A percentile compares a stretch with the other conserved stretches of the same genome.
Conservation (phyloP, 35 echinoderm and acorn worm genomes). For the Ophioderma brevispina region DNA sequence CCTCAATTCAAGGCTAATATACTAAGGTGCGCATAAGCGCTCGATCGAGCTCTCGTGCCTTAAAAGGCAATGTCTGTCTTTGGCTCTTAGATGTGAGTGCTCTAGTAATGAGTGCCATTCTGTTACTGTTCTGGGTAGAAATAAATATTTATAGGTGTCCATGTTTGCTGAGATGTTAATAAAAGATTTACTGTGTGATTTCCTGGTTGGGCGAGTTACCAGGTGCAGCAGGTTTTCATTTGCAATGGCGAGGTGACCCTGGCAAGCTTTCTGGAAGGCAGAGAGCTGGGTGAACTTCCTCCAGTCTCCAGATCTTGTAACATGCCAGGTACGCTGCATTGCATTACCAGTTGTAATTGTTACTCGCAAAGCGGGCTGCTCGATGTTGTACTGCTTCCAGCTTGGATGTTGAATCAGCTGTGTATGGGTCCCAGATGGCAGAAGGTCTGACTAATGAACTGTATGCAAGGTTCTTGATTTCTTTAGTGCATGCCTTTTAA, state of each 20-base stretch:
- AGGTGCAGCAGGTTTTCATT: neutral
- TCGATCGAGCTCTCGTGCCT: no score
- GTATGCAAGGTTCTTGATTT: constrained; percentile 14
- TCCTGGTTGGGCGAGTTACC: neutral
- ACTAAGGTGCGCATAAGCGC: no score
- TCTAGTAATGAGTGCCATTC: neutral
- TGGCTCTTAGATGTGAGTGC: no score
- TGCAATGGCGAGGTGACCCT: neutral
- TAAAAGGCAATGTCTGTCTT: no score
- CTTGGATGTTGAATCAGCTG: neutral
- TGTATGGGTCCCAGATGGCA: constrained; percentile 8
- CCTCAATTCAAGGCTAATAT: no score
- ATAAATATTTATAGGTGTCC: constrained; percentile 3
- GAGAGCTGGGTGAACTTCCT: neutral
- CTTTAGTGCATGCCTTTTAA: neutral
- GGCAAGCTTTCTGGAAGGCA: neutral
- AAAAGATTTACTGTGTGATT: neutral
- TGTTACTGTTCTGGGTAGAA: neutral
- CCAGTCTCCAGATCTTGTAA: neutral
- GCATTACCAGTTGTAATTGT: constrained; percentile 14
- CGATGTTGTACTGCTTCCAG: constrained; percentile 27
- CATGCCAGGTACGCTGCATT: constrained; percentile 3
- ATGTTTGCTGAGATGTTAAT: neutral
- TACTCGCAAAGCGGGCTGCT: constrained; percentile 20
- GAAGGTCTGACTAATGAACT: constrained; percentile 5